Evolutionary conservation across 1,140 invertebrate species (phyloP).

Genomic region (Saccostrea echinata): DNA sequence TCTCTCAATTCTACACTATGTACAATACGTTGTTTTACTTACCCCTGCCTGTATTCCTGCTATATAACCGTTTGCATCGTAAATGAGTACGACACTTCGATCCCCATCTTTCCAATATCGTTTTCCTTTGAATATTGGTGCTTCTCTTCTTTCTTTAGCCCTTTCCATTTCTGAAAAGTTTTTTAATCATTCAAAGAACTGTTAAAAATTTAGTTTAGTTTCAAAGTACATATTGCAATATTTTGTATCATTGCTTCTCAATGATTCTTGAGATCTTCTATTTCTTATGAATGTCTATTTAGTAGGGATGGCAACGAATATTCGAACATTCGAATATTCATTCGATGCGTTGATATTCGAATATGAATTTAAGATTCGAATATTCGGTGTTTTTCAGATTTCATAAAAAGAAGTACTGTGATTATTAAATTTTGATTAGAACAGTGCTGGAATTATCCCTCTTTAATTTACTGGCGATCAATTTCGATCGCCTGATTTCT

Average conservation of each 20-base stretch:
- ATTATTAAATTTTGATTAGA: too few species aligned
- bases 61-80: slow-evolving; percentile 75
- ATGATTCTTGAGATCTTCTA: background rate
- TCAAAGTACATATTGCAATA: background rate
- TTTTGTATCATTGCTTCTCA: background rate
- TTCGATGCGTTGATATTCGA: too few species aligned
- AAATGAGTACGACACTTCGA: slow-evolving; percentile 71
- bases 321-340: too few species aligned
- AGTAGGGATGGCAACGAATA: too few species aligned
- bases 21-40: slow-evolving; percentile 43
- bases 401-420: too few species aligned
- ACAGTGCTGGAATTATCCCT: too few species aligned
- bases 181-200: background rate
- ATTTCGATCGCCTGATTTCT: too few species aligned
- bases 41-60: slow-evolving; percentile 76
- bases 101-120: slow-evolving; percentile 75
- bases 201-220: background rate
- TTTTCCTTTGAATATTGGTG: slow-evolving; percentile 64
- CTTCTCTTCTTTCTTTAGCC: background rate
- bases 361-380: too few species aligned
- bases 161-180: background rate
- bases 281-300: background rate
- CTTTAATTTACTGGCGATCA: too few species aligned
- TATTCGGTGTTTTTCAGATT: too few species aligned
- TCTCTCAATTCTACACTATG: background rate